Evolutionary conservation across 1,140 invertebrate species (phyloP), one percentile per base, ranked within the genome.

Genomic region (Vollenhovia emeryi): DNA sequence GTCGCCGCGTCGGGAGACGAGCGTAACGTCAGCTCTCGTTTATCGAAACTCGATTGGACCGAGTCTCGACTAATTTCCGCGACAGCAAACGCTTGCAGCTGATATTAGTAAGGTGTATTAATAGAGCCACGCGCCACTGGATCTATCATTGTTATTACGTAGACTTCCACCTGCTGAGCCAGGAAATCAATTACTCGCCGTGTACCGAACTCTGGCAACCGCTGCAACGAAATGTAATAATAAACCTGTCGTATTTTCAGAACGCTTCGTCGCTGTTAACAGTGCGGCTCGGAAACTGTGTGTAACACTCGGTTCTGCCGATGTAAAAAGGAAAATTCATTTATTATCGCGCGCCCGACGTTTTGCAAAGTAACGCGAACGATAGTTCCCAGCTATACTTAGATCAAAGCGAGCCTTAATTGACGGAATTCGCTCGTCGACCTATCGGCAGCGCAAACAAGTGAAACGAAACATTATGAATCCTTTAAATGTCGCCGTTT

Each of bases 121-220:
- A 82, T 82, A 82, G 60, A 68, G n/a, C 15, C 27, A 11, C 33
- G 48, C 24, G 21, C 21, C 1, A 27, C 50, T 73, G 66, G 50
- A 57, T 73, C 66, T 73, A 73, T 82, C 66, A 82, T 82, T 73
- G 78, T 82, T 82, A 36, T 73, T 82, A 71, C 78, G 66, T 71
- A 33, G 48, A 57, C n/a, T 21, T 80, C 36, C 78, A 82, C 78
- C 78, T 82, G 50, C 78, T 55, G 40, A 45, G 78, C 78, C 66
- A 71, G 66, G 50, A 43, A 57, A 82, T 82, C 78, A 57, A 52
- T 60, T 45, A 71, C 66, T 40, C 33, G 62, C n/a, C 60, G 66
- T 43, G 11, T 43, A 36, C 66, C 24, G 13, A 82, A 57, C 36
- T 55, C 33, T 82, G 66, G 78, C 78, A 73, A 45, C 18, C 27